phyloP scores from a whole-genome alignment of 53 echinoderm and acorn worm species.

The Hippasteria phrygiana region DNA sequence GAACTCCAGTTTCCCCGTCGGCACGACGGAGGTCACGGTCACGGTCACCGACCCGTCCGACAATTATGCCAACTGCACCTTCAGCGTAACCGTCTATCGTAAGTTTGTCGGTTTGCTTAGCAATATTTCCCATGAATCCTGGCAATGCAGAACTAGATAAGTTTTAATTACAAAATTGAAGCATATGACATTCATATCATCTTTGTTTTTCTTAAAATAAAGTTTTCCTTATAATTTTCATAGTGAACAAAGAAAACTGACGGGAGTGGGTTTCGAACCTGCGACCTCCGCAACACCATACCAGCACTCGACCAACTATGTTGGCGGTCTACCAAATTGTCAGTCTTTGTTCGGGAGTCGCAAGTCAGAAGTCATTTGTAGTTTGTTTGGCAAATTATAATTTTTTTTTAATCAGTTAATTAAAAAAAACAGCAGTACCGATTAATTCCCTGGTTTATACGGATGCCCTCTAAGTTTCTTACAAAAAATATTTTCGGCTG shows the following conservation, averaged over 20 bases:
- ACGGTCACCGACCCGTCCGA: conserved; percentile 7
- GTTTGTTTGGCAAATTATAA: background rate
- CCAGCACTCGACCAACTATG: no score
- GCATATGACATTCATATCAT: no score
- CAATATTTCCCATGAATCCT: background rate
- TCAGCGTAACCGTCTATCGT: conserved; percentile 11
- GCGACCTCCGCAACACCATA: no score
- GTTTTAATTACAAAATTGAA: background rate
- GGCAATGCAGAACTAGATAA: no score
- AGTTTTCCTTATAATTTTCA: no score
- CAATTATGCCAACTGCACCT: conserved; percentile 26
- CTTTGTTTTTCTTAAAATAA: no score
- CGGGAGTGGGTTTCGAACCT: no score
- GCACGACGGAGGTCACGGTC: background rate
- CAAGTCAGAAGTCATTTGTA: no score
- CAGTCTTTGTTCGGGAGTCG: no score
- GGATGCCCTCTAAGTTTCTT: background rate
- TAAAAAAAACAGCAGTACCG: background rate
- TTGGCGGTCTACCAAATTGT: no score
- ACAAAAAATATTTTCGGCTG: background rate
- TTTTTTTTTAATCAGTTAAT: background rate
- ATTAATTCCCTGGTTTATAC: background rate
- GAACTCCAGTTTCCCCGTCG: background rate
- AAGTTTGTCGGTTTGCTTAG: background rate
- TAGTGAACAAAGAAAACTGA: no score